These are phyloP conservation scores for Andrena trimmerana DNA, from an alignment of 2,888 invertebrate species.

Conservation along the genomic window DNA sequence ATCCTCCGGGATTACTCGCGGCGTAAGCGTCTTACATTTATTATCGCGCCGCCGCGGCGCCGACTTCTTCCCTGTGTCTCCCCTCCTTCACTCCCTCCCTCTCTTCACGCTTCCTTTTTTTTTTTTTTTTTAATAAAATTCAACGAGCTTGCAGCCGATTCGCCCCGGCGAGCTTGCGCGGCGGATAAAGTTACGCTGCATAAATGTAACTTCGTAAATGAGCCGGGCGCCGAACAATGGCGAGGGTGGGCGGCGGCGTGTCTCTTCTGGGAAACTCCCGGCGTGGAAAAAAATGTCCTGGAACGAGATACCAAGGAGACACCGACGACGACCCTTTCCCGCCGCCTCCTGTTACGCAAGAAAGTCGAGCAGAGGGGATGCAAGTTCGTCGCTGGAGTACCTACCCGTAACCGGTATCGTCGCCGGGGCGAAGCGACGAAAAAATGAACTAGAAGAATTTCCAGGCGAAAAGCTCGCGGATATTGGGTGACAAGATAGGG, in stretches of 20 bases:
- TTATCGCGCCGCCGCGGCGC: background rate
- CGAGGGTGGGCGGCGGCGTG: conserved; percentile 4
- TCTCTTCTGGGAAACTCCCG: conserved; percentile 26
- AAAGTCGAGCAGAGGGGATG: conserved; percentile 5
- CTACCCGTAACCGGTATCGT: conserved; percentile 18
- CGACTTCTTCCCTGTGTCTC: too few species aligned
- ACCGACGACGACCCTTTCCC: conserved; percentile 6
- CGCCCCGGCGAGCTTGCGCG: conserved; percentile 12
- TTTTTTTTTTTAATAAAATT: conserved; percentile 17
- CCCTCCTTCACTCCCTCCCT: background rate
- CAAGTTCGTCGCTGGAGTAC: conserved; percentile 21
- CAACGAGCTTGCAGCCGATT: conserved; percentile 44
- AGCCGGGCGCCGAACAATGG: conserved; percentile 53
- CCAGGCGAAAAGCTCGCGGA: background rate
- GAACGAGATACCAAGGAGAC: conserved; percentile 39
- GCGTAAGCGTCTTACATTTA: conserved; percentile 31
- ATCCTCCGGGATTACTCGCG: background rate
- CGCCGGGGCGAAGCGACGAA: background rate
- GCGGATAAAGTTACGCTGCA: conserved; percentile 41
- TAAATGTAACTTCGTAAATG: conserved; percentile 56
- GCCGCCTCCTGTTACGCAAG: conserved; percentile 31
- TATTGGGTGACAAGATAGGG: conserved; percentile 25
- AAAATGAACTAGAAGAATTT: conserved; percentile 15
- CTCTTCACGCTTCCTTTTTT: background rate
- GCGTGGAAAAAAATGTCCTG: conserved; percentile 45